Percentiles rank a stretch among this genome's conserved stretches.
phyloP scores from a whole-genome alignment of 2,888 invertebrate species.

The Torymus aiolomorphi region DNA sequence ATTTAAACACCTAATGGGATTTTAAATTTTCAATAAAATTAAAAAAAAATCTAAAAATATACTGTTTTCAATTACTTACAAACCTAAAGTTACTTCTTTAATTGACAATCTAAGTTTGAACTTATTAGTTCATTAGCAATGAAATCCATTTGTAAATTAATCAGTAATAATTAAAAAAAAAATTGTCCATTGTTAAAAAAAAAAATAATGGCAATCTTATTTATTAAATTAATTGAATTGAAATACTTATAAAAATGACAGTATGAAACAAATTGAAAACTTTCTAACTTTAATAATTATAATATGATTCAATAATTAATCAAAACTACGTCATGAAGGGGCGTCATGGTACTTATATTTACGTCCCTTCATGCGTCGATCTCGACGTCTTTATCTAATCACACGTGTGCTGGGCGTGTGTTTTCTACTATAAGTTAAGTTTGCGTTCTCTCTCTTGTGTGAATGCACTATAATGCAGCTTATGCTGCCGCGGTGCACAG shows the following conservation, averaged over 20 bases:
- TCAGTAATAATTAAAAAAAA: too few relatives aligned
- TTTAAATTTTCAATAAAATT: constrained; percentile 53
- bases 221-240: too few relatives aligned
- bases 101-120: neutral
- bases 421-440: neutral
- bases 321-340: too few relatives aligned
- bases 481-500: too few relatives aligned
- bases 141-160: neutral
- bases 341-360: neutral
- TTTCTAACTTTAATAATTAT: too few relatives aligned
- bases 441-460: neutral
- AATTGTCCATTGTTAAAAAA: too few relatives aligned
- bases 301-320: too few relatives aligned
- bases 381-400: constrained; percentile 34
- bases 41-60: constrained; percentile 45
- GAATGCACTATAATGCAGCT: too few relatives aligned
- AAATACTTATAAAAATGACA: too few relatives aligned
- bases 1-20: constrained; percentile 62
- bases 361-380: constrained; percentile 19
- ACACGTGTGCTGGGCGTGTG: neutral
- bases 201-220: too few relatives aligned
- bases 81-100: neutral
- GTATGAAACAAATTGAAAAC: too few relatives aligned
- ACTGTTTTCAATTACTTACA: constrained; percentile 18
- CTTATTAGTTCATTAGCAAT: neutral